These are phyloP conservation scores for Nymphalis urticae DNA, from an alignment of 2,888 invertebrate species.

Conservation along the genomic window DNA sequence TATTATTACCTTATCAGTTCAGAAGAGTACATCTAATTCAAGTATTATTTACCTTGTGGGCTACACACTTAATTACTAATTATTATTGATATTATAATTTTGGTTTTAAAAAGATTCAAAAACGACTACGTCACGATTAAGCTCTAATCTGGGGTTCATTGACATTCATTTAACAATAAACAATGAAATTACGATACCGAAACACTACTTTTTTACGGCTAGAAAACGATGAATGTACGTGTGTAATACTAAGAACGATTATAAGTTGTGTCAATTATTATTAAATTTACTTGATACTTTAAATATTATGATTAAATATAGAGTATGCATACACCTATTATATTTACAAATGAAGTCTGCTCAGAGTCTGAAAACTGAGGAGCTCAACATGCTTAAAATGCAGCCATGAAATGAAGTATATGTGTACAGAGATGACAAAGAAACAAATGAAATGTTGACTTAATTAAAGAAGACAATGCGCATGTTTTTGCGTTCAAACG, in stretches of 20 bases:
- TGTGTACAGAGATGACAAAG: neutral
- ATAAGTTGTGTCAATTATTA: conserved; percentile 25
- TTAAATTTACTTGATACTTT: conserved; percentile 25
- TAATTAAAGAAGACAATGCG: neutral
- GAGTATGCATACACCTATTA: conserved; percentile 18
- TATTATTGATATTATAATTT: conserved; percentile 39
- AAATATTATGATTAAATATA: conserved; percentile 29
- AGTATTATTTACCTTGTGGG: conserved; percentile 7
- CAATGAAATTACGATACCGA: conserved; percentile 17
- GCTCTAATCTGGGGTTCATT: conserved; percentile 60
- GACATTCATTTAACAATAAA: conserved; percentile 27
- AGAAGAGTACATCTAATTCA: conserved; percentile 15
- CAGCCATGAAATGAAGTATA: conserved; percentile 1
- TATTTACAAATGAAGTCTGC: conserved; percentile 38
- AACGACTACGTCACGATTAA: conserved; percentile 56
- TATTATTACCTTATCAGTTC: conserved; percentile 19
- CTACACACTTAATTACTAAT: conserved; percentile 43
- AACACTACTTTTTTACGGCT: conserved; percentile 12
- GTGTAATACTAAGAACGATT: conserved; percentile 30
- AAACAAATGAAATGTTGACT: neutral
- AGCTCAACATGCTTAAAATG: neutral
- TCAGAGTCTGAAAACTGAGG: conserved; percentile 33
- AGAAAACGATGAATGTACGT: conserved; percentile 26
- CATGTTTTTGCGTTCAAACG: conserved; percentile 17
- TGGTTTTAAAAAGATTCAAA: conserved; percentile 41